Percentiles rank a stretch among this genome's conserved stretches.
Conservation (phyloP, 2,888 invertebrate species). For the Patella caerulea region DNA sequence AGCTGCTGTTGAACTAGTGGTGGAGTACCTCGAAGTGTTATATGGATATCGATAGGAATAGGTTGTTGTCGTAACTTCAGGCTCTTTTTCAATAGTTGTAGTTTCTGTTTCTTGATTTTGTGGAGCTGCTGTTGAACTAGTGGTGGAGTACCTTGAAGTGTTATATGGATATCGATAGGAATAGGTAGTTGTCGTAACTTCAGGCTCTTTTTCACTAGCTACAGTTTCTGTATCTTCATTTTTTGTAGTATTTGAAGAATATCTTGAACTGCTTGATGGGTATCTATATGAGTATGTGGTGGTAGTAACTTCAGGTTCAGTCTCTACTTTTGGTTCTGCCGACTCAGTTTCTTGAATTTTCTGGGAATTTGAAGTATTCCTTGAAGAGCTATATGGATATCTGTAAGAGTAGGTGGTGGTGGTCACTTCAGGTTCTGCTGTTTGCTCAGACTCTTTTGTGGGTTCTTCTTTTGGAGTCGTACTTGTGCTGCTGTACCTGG, state of each 20-base stretch:
- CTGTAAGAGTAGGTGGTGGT: neutral
- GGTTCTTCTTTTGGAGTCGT: neutral
- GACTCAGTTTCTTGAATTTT: no score
- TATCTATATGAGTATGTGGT: neutral
- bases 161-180: conserved; percentile 2
- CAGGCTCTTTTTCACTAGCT: neutral
- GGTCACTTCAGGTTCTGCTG: neutral
- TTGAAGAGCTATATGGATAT: neutral
- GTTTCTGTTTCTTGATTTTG: neutral
- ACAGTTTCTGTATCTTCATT: neutral
- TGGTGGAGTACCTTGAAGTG: neutral
- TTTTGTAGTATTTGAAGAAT: neutral
- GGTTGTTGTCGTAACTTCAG: neutral
- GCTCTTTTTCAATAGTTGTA: neutral
- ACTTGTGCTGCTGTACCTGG: neutral
- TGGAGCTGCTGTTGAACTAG: no score
- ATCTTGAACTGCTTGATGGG: neutral
- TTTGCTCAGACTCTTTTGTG: neutral
- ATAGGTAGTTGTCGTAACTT: neutral
- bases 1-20: no score
- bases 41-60: conserved; percentile 6
- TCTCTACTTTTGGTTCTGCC: no score
- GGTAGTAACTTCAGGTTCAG: no score
- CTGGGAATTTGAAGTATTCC: no score
- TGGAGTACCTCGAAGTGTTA: neutral